phyloP scores from a whole-genome alignment of 2,888 invertebrate genomes.

The Meteorus colon region DNA sequence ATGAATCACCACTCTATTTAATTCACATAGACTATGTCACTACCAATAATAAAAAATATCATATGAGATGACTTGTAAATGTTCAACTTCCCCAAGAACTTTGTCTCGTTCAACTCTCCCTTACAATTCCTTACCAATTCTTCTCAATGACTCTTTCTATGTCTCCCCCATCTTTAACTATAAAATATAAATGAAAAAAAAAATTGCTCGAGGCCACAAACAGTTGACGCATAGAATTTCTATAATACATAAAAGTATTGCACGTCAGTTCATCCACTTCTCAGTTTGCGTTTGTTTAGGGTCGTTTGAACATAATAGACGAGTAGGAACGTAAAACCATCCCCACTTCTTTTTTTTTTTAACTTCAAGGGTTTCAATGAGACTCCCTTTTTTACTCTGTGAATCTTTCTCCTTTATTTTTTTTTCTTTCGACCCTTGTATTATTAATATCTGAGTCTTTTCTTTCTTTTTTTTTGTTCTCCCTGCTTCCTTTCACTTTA shows the following conservation, averaged over 20 bases:
- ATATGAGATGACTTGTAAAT: too few species aligned
- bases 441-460: conserved; percentile 46
- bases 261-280: conserved; percentile 18
- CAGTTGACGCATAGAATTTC: neutral
- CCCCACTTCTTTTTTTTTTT: conserved; percentile 13
- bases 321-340: conserved; percentile 3
- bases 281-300: conserved; percentile 27
- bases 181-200: neutral
- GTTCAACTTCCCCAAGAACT: too few species aligned
- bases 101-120: neutral
- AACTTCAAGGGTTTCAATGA: conserved; percentile 27
- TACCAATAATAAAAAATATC: too few species aligned
- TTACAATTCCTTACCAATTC: neutral
- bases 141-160: conserved; percentile 2
- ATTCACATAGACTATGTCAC: too few species aligned
- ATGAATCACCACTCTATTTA: too few species aligned
- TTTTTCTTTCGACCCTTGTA: conserved; percentile 39
- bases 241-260: neutral
- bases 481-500: conserved; percentile 25
- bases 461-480: conserved; percentile 33
- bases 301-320: conserved; percentile 13
- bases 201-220: conserved; percentile 1
- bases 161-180: neutral
- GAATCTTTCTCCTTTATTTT: neutral
- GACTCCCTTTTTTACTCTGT: conserved; percentile 21